Conservation (phyloP, 2,797 vertebrate species). For the Phalanger gymnotis region DNA sequence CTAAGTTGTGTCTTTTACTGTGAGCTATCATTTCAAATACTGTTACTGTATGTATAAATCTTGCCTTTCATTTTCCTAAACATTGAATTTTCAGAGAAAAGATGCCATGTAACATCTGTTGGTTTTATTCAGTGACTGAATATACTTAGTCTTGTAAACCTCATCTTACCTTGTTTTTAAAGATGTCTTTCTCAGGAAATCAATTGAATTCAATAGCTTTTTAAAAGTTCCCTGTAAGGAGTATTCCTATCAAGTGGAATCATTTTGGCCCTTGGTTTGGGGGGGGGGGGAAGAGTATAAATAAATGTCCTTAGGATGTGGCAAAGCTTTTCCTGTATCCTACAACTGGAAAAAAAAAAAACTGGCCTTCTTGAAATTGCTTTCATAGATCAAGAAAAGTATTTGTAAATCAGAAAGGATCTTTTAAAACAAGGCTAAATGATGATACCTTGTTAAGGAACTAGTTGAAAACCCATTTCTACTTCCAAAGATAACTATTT, state of each 20-base stretch:
- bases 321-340: background rate
- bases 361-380: background rate
- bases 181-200: background rate
- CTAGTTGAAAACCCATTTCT: background rate
- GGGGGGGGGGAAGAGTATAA: background rate
- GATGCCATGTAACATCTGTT: background rate
- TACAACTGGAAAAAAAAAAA: background rate
- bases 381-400: background rate
- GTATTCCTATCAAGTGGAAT: background rate
- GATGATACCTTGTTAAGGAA: background rate
- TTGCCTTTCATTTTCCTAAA: no score
- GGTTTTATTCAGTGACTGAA: conserved; percentile 3
- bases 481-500: conserved; percentile 8
- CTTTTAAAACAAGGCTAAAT: background rate
- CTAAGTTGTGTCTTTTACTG: background rate
- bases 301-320: background rate
- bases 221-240: conserved; percentile 29
- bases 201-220: background rate
- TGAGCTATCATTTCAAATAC: background rate
- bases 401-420: conserved; percentile 4
- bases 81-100: background rate
- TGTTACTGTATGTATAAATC: no score
- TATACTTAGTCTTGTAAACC: conserved; percentile 2
- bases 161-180: conserved; percentile 23
- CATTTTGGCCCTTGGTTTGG: background rate